phyloP scores from a whole-genome alignment of 1,140 invertebrate species.

The Calycopis cecrops region DNA sequence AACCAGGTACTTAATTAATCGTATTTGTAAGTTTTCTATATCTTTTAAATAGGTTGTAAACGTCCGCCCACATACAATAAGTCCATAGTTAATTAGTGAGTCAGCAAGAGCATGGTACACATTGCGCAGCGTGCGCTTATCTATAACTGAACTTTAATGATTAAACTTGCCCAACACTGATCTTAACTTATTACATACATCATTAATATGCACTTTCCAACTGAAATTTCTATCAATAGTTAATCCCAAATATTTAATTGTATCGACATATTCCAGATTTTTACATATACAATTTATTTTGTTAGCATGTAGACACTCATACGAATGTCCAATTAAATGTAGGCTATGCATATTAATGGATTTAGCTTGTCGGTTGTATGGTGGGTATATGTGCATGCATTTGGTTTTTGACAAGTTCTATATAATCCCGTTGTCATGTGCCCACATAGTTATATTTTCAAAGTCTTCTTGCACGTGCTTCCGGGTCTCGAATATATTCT shows the following conservation, averaged over 20 bases:
- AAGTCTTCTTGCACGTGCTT: not conserved
- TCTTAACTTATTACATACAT: slow-evolving; percentile 20
- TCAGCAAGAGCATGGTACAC: slow-evolving; percentile 28
- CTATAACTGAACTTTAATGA: slow-evolving; percentile 18
- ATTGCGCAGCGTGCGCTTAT: slow-evolving; percentile 15
- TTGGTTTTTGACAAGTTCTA: not conserved
- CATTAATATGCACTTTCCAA: slow-evolving; percentile 19
- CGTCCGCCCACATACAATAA: slow-evolving; percentile 31
- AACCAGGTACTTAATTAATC: slow-evolving; percentile 11
- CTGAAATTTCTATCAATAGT: slow-evolving; percentile 15
- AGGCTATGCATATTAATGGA: no score
- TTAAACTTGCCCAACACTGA: slow-evolving; percentile 24
- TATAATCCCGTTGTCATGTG: slow-evolving; percentile 4
- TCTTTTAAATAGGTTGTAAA: slow-evolving; percentile 27
- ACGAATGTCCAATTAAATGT: slow-evolving; percentile 2
- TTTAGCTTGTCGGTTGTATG: not conserved
- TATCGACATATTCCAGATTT: not conserved
- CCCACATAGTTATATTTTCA: slow-evolving; percentile 3
- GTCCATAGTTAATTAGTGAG: slow-evolving; percentile 23
- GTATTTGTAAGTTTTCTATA: slow-evolving; percentile 21
- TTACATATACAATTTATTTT: not conserved
- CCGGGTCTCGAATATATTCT: not conserved
- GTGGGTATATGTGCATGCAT: not conserved
- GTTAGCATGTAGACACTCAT: not conserved
- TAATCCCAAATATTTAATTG: not conserved